These are phyloP conservation scores for Cenopis cana DNA, from an alignment of 2,888 invertebrate genomes.

Conservation along the genomic window DNA sequence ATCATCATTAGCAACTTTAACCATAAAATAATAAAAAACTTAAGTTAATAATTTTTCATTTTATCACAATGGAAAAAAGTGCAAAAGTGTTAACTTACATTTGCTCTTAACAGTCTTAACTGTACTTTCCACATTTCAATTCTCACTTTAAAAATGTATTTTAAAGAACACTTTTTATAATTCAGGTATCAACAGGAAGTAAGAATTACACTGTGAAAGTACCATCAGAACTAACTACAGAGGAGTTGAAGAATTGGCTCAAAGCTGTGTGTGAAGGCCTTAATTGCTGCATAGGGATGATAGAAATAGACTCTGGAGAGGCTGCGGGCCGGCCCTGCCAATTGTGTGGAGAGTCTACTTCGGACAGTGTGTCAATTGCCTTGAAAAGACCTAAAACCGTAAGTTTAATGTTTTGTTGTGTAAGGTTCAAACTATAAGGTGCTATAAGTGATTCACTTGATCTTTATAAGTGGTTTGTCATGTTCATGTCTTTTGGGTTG, in stretches of 20 bases:
- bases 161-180: slow-evolving; percentile 40
- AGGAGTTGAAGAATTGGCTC: slow-evolving; percentile 82
- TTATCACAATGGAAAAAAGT: background rate
- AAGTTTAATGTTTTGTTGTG: slow-evolving; percentile 51
- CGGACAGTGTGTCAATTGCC: slow-evolving; percentile 65
- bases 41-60: background rate
- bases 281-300: slow-evolving; percentile 85
- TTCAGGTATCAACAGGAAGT: slow-evolving; percentile 70
- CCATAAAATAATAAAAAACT: too few relatives aligned
- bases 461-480: too few relatives aligned
- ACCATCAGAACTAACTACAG: slow-evolving; percentile 76
- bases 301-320: slow-evolving; percentile 79
- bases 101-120: too few relatives aligned
- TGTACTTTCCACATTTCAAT: too few relatives aligned
- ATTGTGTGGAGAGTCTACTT: slow-evolving; percentile 75
- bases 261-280: slow-evolving; percentile 79
- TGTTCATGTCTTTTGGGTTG: too few relatives aligned
- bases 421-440: too few relatives aligned
- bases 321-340: slow-evolving; percentile 74
- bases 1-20: too few relatives aligned
- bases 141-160: too few relatives aligned
- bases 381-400: slow-evolving; percentile 72
- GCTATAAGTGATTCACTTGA: too few relatives aligned
- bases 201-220: slow-evolving; percentile 85
- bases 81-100: background rate